Percentiles rank a stretch among this genome's conserved stretches.
These are phyloP conservation scores for Brienomyrus brachyistius DNA, from an alignment of 2,113 vertebrate species.

Conservation along the genomic window DNA sequence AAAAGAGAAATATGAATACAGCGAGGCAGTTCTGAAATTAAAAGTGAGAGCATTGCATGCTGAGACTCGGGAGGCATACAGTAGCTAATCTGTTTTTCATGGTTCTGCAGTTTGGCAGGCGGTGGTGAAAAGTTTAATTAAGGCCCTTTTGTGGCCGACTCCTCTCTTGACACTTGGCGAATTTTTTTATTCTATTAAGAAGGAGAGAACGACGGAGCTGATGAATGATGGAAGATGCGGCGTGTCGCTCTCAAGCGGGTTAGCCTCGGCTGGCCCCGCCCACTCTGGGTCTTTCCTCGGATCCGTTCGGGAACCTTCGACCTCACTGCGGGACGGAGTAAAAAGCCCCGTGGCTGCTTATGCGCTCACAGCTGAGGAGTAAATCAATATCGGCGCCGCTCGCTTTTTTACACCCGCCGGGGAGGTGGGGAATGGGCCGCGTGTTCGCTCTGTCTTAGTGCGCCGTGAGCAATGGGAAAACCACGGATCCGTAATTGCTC, in stretches of 20 bases:
- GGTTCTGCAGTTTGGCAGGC: constrained; percentile 9
- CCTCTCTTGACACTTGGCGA: constrained; percentile 34
- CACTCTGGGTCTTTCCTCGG: constrained; percentile 1
- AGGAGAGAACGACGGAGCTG: constrained; percentile 41
- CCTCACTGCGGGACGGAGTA: constrained; percentile 14
- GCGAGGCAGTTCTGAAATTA: background rate
- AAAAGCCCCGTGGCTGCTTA: background rate
- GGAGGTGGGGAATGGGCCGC: background rate
- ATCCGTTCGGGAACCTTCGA: constrained; percentile 18
- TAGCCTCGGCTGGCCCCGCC: background rate
- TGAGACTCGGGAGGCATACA: background rate
- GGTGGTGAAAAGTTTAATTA: constrained; percentile 20
- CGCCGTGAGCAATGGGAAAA: background rate
- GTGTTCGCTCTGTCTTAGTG: background rate
- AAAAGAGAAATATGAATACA: background rate
- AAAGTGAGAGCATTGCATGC: background rate
- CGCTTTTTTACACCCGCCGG: background rate
- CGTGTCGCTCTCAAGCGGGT: background rate
- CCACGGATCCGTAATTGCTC: background rate
- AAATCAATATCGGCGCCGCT: background rate
- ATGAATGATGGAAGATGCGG: constrained; percentile 27
- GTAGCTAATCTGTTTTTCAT: constrained; percentile 12
- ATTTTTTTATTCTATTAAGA: constrained; percentile 21
- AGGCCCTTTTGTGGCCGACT: constrained; percentile 25
- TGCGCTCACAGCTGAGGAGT: background rate